These are phyloP conservation scores for Tragelaphus eurycerus DNA, from an alignment of 2,797 vertebrate genomes.

Conservation along the genomic window DNA sequence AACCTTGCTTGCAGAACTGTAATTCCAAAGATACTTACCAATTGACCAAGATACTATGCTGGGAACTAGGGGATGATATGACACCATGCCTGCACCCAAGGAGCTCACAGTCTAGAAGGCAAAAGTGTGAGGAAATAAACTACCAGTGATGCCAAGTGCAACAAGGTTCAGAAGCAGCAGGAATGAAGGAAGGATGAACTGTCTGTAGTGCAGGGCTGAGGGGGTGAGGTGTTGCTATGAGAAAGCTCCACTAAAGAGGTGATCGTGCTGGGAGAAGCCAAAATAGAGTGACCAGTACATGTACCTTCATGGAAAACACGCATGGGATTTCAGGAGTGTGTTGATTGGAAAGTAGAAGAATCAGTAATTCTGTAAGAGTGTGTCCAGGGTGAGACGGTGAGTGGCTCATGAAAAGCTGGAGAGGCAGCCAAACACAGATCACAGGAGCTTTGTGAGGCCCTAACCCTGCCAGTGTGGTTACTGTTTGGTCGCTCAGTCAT, in stretches of 20 bases:
- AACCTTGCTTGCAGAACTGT: not conserved
- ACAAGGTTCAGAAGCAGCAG: not conserved
- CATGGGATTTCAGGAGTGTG: not conserved
- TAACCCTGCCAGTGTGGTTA: not conserved
- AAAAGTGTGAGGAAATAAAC: not conserved
- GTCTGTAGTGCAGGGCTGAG: no score
- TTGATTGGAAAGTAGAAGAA: not conserved
- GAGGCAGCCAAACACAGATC: no score
- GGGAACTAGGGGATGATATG: no score
- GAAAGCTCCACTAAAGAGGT: not conserved
- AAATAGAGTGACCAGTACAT: not conserved
- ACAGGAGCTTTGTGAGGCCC: not conserved
- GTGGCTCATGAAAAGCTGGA: not conserved
- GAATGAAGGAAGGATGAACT: not conserved
- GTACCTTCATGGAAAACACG: not conserved
- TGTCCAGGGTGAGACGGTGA: not conserved
- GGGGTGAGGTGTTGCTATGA: fast-evolving
- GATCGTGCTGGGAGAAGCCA: not conserved
- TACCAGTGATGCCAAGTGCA: fast-evolving
- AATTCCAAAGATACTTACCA: not conserved
- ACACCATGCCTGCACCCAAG: not conserved
- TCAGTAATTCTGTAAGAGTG: not conserved
- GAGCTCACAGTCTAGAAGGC: not conserved
- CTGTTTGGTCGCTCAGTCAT: not conserved
- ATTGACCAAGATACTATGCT: not conserved